Evolutionary conservation across 64 coral and sea anemone species (phyloP).

Genomic region (Porites australiensis): DNA sequence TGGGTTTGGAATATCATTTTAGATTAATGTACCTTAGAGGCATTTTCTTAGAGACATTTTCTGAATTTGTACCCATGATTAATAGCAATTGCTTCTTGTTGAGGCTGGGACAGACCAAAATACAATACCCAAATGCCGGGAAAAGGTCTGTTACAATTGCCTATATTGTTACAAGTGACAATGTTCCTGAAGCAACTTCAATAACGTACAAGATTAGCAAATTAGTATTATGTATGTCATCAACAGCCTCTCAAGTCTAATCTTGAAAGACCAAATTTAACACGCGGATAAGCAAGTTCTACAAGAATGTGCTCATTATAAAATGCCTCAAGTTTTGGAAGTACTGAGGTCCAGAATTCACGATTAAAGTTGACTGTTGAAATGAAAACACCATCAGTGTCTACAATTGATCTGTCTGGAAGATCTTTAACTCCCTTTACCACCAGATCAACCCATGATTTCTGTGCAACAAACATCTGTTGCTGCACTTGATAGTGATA

Average conservation of each 20-base stretch:
- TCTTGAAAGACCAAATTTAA: slow-evolving; percentile 67
- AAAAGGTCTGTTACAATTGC: no score
- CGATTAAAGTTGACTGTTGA: slow-evolving; percentile 51
- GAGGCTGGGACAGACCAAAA: no score
- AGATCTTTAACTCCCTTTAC: background rate
- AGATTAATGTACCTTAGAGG: background rate
- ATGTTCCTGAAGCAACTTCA: background rate
- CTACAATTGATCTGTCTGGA: slow-evolving; percentile 11
- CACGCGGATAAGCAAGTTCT: slow-evolving; percentile 56
- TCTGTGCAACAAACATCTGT: background rate
- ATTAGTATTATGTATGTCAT: background rate
- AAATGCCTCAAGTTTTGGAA: slow-evolving; percentile 59
- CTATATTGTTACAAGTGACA: background rate
- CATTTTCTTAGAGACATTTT: no score
- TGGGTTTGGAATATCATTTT: no score
- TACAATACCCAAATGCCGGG: no score
- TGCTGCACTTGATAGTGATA: background rate
- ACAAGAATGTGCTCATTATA: no score
- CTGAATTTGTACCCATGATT: no score
- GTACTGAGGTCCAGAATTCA: slow-evolving; percentile 57
- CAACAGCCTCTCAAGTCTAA: slow-evolving; percentile 36
- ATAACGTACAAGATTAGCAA: no score
- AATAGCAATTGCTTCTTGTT: no score
- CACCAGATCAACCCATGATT: background rate
- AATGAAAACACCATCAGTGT: slow-evolving; percentile 41